Base-by-base conservation (phyloP, 2,113 vertebrate species). In the Ochotona princeps region DNA sequence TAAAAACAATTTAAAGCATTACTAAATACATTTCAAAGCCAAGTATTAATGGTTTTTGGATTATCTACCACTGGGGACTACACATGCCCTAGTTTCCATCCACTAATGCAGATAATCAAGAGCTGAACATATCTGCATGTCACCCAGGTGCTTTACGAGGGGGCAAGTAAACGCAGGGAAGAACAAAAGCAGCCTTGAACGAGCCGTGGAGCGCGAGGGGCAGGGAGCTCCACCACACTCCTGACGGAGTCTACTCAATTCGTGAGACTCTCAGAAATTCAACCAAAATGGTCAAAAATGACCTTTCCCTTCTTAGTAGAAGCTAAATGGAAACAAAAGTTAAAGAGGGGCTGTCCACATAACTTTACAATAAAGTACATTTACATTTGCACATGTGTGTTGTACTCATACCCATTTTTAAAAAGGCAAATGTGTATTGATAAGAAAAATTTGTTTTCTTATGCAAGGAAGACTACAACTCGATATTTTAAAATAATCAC, bases 41-140 rank as follows among this genome's bases (percentile, higher is more conserved):
- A 95, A 85, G 73, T 90, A 94, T 88, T 95, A 94, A 95, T 82
- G 78, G 92, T 73, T 94, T 97, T 90, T 90, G 89, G 86, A 94
- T 93, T 90, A 93, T 79, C 47, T 32, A 79, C 57, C 89, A 85
- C 78, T 82, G 92, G 89, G 69, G 74, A 92, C 82, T 70, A 66
- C 35, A 44, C 28, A 67, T 79, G 30, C 30, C 82, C 85, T 75
- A 61, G 66, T 51, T 90, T n/a, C 69, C 44, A 51, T 17, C 47
- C 91, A 88, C 74, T 82, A 90, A 57, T 81, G 78, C 57, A 83
- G 66, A 78, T 44, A 78, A 78, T 87, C 60, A 79, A 87, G 63
- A 92, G 51, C 7, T 72, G 32, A 44, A 38, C 35, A 13, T 38
- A 72, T 49, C 5, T 88, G 23, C 47, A 54, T 0, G 25, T n/a